Conservation (phyloP, 1,140 invertebrate genomes). For the Bombus confusus region DNA sequence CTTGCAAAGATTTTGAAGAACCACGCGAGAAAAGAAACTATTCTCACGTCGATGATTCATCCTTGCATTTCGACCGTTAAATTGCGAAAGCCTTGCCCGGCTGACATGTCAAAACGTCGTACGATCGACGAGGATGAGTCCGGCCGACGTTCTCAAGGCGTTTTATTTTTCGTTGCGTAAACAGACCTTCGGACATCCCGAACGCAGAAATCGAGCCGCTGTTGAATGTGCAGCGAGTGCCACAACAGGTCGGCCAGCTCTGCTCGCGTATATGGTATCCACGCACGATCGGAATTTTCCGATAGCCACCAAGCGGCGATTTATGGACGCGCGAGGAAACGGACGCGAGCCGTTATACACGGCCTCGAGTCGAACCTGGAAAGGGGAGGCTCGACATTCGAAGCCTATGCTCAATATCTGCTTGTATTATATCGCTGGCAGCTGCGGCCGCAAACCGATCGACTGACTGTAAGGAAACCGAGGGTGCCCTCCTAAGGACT, state of each 20-base stretch:
- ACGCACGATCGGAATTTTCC: slow-evolving; percentile 78
- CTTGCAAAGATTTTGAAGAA: neutral
- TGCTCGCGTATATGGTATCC: slow-evolving; percentile 70
- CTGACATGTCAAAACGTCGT: neutral
- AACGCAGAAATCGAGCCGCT: slow-evolving; percentile 24
- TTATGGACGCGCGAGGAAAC: slow-evolving; percentile 70
- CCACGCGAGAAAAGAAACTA: no score
- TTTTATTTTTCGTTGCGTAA: slow-evolving; percentile 72
- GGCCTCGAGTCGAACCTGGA: slow-evolving; percentile 26
- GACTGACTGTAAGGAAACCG: neutral
- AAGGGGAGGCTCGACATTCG: slow-evolving; percentile 32
- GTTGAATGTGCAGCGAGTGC: neutral
- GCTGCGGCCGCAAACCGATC: slow-evolving; percentile 3
- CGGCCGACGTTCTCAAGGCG: slow-evolving; percentile 57
- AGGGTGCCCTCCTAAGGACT: neutral
- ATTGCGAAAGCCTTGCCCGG: neutral
- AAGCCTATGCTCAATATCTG: slow-evolving; percentile 65
- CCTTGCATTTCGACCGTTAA: neutral
- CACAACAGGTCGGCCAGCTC: slow-evolving; percentile 25
- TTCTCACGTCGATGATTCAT: neutral
- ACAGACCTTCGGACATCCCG: slow-evolving; percentile 36
- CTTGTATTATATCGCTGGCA: slow-evolving; percentile 57
- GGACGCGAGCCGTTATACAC: slow-evolving; percentile 57
- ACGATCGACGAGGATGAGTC: neutral
- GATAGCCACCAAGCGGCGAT: slow-evolving; percentile 70